phyloP scores from a whole-genome alignment of 2,888 invertebrate genomes.

The Amphimallon solstitiale region DNA sequence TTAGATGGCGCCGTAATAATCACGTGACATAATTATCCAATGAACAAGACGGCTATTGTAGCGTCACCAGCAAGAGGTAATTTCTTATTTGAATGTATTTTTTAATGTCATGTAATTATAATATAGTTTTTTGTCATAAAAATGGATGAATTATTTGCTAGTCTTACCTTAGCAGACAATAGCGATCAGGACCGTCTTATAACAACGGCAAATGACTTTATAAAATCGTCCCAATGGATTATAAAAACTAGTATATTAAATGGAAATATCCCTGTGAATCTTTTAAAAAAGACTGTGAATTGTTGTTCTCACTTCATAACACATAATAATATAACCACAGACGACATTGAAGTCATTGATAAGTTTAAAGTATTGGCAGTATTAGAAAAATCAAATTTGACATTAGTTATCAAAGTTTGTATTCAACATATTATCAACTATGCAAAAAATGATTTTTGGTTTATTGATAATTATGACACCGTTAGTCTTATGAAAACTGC shows the following conservation, averaged over 20 bases:
- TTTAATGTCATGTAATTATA: too few relatives aligned
- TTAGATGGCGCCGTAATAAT: too few relatives aligned
- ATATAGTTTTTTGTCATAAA: too few relatives aligned
- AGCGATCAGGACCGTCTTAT: background rate
- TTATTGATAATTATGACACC: background rate
- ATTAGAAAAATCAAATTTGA: background rate
- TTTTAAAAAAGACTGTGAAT: background rate
- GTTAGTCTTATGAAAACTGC: background rate
- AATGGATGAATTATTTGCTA: conserved; percentile 17
- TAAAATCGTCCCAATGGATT: conserved; percentile 8
- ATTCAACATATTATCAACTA: background rate
- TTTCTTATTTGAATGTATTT: too few relatives aligned
- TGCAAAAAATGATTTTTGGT: background rate
- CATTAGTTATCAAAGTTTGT: background rate
- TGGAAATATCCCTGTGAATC: background rate
- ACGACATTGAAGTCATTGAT: background rate
- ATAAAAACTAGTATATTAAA: conserved; percentile 1
- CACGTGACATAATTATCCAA: too few relatives aligned
- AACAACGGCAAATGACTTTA: background rate
- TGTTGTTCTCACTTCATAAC: background rate
- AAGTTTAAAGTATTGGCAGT: conserved; percentile 5
- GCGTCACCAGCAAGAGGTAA: too few relatives aligned
- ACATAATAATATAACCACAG: background rate
- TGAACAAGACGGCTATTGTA: too few relatives aligned
- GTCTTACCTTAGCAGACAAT: conserved; percentile 7